Percentiles rank a stretch among this genome's conserved stretches.
Evolutionary conservation across 2,888 invertebrate species (phyloP).

Genomic region (Aphodius granarius): DNA sequence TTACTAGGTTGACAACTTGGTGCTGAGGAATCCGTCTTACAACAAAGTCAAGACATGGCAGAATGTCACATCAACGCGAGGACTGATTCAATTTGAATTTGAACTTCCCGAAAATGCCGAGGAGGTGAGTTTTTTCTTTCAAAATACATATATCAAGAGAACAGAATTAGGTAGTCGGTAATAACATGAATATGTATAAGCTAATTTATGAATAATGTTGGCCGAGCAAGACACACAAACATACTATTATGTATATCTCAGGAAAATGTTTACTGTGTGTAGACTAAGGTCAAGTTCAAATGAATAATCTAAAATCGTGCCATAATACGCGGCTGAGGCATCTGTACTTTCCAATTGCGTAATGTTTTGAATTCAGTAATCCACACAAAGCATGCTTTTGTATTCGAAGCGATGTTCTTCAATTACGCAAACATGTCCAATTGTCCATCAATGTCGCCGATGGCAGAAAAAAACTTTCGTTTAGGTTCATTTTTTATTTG

Average conservation of each 20-base stretch:
- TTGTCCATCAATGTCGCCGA: neutral
- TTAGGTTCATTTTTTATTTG: neutral
- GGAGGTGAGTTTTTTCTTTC: constrained; percentile 39
- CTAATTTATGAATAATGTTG: neutral
- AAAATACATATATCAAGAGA: neutral
- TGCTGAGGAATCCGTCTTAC: constrained; percentile 55
- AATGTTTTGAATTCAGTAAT: neutral
- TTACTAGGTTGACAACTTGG: neutral
- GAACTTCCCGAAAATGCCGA: constrained; percentile 46
- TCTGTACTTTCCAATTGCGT: neutral
- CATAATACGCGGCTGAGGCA: neutral
- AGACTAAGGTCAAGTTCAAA: neutral
- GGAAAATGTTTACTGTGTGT: neutral
- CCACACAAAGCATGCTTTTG: neutral
- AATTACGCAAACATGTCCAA: neutral
- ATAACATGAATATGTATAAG: neutral
- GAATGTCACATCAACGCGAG: constrained; percentile 61
- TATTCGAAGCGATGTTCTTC: neutral
- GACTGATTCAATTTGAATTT: constrained; percentile 60
- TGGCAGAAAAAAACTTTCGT: neutral
- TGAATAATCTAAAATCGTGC: neutral
- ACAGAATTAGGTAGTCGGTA: neutral
- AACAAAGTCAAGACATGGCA: constrained; percentile 67
- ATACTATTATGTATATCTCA: neutral
- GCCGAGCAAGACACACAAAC: neutral